Conservation (phyloP, 2,888 invertebrate species). For the Stratiomys singularior region DNA sequence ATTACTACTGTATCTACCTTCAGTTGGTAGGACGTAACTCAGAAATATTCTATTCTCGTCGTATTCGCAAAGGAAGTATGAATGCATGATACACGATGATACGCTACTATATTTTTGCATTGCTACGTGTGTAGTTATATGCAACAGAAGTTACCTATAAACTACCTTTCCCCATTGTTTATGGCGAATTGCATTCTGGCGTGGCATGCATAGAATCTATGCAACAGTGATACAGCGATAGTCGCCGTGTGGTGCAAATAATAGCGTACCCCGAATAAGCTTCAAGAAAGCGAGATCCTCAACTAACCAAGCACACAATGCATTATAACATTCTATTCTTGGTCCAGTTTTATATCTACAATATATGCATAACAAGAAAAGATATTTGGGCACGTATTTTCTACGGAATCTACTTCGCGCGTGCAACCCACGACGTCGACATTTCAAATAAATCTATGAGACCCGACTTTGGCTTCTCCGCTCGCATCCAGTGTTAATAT, state of each 20-base stretch:
- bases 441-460: conserved; percentile 10
- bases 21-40: too few relatives aligned
- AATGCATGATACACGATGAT: background rate
- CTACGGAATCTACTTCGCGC: background rate
- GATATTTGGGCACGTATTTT: conserved; percentile 20
- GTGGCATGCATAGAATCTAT: background rate
- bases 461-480: too few relatives aligned
- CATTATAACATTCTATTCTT: conserved; percentile 34
- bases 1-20: too few relatives aligned
- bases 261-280: background rate
- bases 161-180: conserved; percentile 20
- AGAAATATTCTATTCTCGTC: conserved; percentile 6
- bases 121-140: background rate
- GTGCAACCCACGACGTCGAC: background rate
- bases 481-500: conserved; percentile 13
- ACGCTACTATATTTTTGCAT: conserved; percentile 2
- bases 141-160: conserved; percentile 22
- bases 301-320: too few relatives aligned
- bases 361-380: conserved; percentile 4
- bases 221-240: background rate
- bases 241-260: background rate
- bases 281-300: background rate
- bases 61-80: conserved; percentile 29
- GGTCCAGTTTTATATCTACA: background rate
- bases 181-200: conserved; percentile 11